Evolutionary conservation across 1,140 invertebrate genomes (phyloP).

Genomic region (Dinoponera quadriceps): DNA sequence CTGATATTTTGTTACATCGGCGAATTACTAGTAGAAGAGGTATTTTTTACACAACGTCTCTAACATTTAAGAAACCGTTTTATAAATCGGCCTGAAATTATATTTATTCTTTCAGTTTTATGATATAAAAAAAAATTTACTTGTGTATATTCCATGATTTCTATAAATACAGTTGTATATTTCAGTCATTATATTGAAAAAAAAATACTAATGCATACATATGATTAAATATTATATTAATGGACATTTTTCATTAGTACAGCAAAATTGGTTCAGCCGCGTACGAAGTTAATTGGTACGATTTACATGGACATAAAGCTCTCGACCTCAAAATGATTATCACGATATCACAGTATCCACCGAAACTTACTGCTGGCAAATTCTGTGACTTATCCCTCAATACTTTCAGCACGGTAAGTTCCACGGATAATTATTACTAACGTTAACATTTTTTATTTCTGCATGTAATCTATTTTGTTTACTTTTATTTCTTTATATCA

Average conservation of each 20-base stretch:
- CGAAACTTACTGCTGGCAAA: constrained; percentile 66
- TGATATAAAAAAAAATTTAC: not conserved
- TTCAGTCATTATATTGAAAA: not conserved
- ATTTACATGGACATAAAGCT: constrained; percentile 38
- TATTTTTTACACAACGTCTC: constrained; percentile 35
- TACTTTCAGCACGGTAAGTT: constrained; percentile 61
- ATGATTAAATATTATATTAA: not conserved
- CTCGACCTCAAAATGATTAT: constrained; percentile 28
- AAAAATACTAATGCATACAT: not conserved
- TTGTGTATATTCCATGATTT: not conserved
- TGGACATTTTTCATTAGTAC: constrained; percentile 29
- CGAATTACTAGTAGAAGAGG: constrained; percentile 73
- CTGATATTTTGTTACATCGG: constrained; percentile 78
- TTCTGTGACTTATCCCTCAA: constrained; percentile 58
- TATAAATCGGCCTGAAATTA: not conserved
- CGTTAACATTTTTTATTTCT: not conserved
- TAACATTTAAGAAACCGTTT: not conserved
- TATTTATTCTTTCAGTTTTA: not conserved
- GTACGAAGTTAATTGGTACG: constrained; percentile 63
- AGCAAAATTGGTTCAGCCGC: constrained; percentile 50
- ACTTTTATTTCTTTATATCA: not conserved
- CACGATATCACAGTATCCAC: constrained; percentile 59
- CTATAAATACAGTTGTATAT: not conserved
- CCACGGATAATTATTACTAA: not conserved
- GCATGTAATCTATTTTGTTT: not conserved